Base-by-base conservation (phyloP, 1,140 invertebrate species). In the Acyrthosiphon pisum region DNA sequence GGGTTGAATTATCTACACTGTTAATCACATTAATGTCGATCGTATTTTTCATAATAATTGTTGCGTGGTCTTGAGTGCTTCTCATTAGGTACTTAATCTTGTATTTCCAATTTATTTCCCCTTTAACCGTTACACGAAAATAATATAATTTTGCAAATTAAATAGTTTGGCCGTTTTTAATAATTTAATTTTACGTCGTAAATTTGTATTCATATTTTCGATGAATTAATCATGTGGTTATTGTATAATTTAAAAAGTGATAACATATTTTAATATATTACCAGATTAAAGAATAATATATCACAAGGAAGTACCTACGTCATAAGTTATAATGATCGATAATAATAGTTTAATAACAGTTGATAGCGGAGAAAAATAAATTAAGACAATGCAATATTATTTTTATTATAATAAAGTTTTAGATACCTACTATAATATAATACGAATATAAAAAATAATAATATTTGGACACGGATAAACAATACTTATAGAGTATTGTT, bases 1-100 rank as follows among this genome's bases (percentile, higher is more conserved):
- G 48, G 30, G 6, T 53, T 53, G 87, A 53, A 89, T 41, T 89
- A 89, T 44, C 46, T 41, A 50, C n/a, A 18, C 87, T n/a, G 87
- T 89, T 89, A 53, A 89, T 53, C 48, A 53, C 20, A 23, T 37
- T 50, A 89, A 89, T 50, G 87, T 89, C 87, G 87, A 89, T 89
- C 87, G 37, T 89, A 53, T 50, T 48, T 88, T 53, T 35, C 48
- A 18, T 35, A 76, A 23, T n/a, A n/a, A 35, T 76, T 76, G 14
- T 89, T 14, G 11, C 44, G 2, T 37, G 41, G 23, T 84, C 83
- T 84, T 83, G 35, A 83, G 35, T 37, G 35, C 7, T 83, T 84
- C 37, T 84, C 83, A 41, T 44, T 41, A 18, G 48, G 48, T 50
- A 41, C 41, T 41, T 84, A 41, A 84, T 46, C 44, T 87, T 46